Evolutionary conservation across 2,888 invertebrate genomes (phyloP).

Genomic region (Euzetes globulus): DNA sequence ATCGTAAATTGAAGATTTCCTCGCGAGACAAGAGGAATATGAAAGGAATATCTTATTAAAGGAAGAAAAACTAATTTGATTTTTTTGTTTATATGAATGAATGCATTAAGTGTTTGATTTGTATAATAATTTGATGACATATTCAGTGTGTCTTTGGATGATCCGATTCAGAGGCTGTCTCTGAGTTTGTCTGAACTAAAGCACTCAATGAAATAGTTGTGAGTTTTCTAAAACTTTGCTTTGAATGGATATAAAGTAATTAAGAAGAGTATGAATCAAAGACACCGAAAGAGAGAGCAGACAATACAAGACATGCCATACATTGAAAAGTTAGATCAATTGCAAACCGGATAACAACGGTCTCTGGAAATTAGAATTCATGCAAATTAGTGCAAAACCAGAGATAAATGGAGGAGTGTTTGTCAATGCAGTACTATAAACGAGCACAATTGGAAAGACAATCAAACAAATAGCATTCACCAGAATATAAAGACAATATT

Average conservation of each 20-base stretch:
- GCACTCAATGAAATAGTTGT: neutral
- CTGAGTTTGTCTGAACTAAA: neutral
- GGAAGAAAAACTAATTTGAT: neutral
- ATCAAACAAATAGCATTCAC: too few relatives aligned
- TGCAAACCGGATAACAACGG: too few relatives aligned
- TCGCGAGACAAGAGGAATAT: too few relatives aligned
- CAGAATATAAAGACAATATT: too few relatives aligned
- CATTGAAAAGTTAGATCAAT: neutral
- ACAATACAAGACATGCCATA: slow-evolving; percentile 16
- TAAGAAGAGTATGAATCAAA: too few relatives aligned
- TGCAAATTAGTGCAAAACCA: too few relatives aligned
- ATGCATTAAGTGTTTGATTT: neutral
- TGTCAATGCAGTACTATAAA: too few relatives aligned
- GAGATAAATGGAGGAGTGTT: too few relatives aligned
- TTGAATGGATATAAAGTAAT: neutral
- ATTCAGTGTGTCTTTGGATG: neutral
- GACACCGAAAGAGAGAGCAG: too few relatives aligned
- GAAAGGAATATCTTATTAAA: neutral
- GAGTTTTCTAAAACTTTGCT: neutral
- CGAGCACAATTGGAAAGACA: too few relatives aligned
- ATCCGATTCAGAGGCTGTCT: slow-evolving; percentile 26
- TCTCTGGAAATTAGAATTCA: too few relatives aligned
- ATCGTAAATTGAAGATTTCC: neutral
- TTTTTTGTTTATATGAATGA: neutral
- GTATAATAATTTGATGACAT: neutral